These are phyloP conservation scores for Panulirus ornatus DNA, from an alignment of 1,140 invertebrate genomes.

Conservation along the genomic window DNA sequence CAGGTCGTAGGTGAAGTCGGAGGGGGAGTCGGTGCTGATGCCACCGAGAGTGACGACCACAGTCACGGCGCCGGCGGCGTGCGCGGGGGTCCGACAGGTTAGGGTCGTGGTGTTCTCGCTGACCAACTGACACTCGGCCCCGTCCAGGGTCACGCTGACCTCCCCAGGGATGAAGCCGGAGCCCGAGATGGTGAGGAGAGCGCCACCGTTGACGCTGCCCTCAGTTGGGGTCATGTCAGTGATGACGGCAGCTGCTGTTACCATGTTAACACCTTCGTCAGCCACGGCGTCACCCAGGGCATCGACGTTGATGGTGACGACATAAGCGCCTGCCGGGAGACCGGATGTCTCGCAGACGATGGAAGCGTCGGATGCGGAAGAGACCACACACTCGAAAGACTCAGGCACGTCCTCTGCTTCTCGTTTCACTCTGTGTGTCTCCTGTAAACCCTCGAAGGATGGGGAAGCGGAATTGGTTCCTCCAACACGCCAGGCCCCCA, in stretches of 20 bases:
- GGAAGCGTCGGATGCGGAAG: conserved; percentile 1
- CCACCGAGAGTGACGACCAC: conserved; percentile 1
- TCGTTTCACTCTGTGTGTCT: background rate
- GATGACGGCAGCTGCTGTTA: conserved; percentile 7
- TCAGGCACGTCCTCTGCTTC: background rate
- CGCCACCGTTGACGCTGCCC: conserved; percentile 58
- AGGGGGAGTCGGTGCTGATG: background rate
- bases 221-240: background rate
- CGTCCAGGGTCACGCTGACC: conserved; percentile 37
- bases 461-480: background rate
- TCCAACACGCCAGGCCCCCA: conserved; percentile 39
- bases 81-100: conserved; percentile 34
- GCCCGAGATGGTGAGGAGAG: conserved; percentile 28
- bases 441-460: background rate
- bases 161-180: conserved; percentile 34
- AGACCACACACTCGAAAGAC: background rate
- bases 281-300: background rate
- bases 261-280: background rate
- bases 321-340: conserved; percentile 23
- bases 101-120: background rate
- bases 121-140: conserved; percentile 4
- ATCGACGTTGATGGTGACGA: background rate
- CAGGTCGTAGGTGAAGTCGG: conserved; percentile 32
- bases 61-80: conserved; percentile 7
- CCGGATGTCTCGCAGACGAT: conserved; percentile 12